Percentiles rank a stretch among this genome's conserved stretches.
Evolutionary conservation across 1,140 invertebrate species (phyloP).

Genomic region (Macrobrachium rosenbergii): DNA sequence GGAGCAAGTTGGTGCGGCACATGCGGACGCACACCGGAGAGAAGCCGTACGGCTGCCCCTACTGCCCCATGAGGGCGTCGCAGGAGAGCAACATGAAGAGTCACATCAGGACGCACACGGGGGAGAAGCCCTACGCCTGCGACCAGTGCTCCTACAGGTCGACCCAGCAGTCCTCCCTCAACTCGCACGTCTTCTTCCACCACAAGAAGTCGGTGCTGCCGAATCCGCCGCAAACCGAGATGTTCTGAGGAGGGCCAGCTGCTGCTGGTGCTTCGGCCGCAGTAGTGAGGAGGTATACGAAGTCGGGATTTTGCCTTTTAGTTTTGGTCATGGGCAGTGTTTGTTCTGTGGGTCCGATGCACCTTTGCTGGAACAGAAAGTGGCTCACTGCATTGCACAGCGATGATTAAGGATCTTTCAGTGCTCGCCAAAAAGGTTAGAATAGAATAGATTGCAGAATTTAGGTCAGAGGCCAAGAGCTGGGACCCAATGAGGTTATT

Average conservation of each 20-base stretch:
- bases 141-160: conserved; percentile 6
- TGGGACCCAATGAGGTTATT: too few relatives aligned
- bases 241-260: neutral
- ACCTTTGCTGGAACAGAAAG: too few relatives aligned
- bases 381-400: too few relatives aligned
- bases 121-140: conserved; percentile 19
- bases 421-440: too few relatives aligned
- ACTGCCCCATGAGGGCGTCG: conserved; percentile 22
- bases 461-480: too few relatives aligned
- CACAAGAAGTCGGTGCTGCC: neutral
- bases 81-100: conserved; percentile 23
- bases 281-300: too few relatives aligned
- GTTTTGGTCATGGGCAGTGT: too few relatives aligned
- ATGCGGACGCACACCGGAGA: conserved; percentile 28
- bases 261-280: neutral
- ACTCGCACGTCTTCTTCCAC: neutral
- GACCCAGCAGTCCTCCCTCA: neutral
- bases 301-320: too few relatives aligned
- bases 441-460: too few relatives aligned
- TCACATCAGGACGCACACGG: conserved; percentile 29
- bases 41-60: conserved; percentile 21
- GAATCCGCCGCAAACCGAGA: neutral
- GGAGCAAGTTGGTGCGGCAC: conserved; percentile 4
- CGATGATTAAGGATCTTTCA: too few relatives aligned
- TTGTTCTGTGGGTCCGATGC: too few relatives aligned